Percentiles rank a stretch among this genome's conserved stretches.
These are phyloP conservation scores for Mesembrinibis cayennensis DNA, from an alignment of 2,113 vertebrate genomes.

Conservation along the genomic window DNA sequence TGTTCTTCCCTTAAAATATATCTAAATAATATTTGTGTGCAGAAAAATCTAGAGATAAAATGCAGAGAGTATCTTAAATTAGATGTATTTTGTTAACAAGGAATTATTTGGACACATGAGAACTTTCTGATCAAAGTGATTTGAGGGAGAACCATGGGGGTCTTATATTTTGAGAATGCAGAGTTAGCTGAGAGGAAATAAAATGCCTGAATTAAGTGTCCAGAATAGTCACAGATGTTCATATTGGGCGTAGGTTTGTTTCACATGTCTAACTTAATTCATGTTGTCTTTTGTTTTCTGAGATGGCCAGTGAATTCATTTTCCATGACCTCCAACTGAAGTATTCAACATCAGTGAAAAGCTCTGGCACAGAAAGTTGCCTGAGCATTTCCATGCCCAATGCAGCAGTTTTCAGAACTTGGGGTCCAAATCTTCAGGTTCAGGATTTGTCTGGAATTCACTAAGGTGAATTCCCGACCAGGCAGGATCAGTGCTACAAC, in stretches of 20 bases:
- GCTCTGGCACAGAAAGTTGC: background rate
- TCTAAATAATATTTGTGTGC: background rate
- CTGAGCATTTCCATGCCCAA: background rate
- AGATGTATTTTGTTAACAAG: background rate
- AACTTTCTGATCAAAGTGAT: background rate
- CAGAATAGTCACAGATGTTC: background rate
- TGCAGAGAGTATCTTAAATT: background rate
- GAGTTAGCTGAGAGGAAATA: background rate
- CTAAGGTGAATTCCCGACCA: background rate
- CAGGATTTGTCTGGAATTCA: background rate
- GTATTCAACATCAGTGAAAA: background rate
- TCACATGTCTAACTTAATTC: background rate
- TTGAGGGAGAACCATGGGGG: background rate
- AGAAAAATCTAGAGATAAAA: background rate
- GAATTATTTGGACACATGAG: background rate
- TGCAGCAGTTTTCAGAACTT: background rate
- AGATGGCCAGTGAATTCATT: background rate
- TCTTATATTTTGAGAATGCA: background rate
- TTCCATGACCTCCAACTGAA: background rate
- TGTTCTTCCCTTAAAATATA: background rate
- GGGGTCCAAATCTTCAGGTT: background rate
- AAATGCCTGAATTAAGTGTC: background rate
- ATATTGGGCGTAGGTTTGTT: background rate
- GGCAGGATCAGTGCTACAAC: background rate
- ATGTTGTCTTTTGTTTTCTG: background rate